Evolutionary conservation across 2,888 invertebrate genomes (phyloP), one percentile per base, ranked within the genome.

Genomic region (Temnothorax ravouxi): DNA sequence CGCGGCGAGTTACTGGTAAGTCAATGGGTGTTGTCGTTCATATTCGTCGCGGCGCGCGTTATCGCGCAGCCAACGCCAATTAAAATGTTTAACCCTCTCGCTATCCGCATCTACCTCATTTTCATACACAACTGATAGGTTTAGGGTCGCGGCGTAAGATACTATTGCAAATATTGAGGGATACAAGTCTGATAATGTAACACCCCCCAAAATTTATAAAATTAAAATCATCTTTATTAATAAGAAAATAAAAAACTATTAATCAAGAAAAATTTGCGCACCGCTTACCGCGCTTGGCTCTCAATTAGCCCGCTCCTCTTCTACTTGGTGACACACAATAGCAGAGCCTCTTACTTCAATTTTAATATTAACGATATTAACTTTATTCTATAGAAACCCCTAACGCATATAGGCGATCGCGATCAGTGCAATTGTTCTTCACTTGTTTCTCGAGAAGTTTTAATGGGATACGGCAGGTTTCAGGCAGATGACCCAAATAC

Each of bases 401-500:
- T 38, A 50, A 38, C 4, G 29, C 41, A 9, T 6, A 41, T 6
- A 41, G 4, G 2, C 13, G 0, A 18, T 18, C 50, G 50, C 13
- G 38, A 56, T 18, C 6, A 21, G 3, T 44, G 38, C 47, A 47
- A 62, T 29, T 18, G 13, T n/a, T 52, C 38, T n/a, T 4, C 11
- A 6, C 25, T 64, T 18, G 18, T 41, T 41, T 3, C 6, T 15
- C 9, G 34, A 6, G 21, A 44, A 29, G 50, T 41, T 59, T 59
- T 44, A 44, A 44, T 71, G 34, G n/a, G n/a, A 4, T 34, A 44
- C 38, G 38, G 44, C 34, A 34, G 29, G 13, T 50, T 71, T 44
- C 64, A 21, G 21, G 13, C 56, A 29, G 69, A 77, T 69, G 77
- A 69, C 44, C 77, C 59, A 79, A 59, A 79, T 80, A 72, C 47